phyloP scores from a whole-genome alignment of 35 echinoderm and acorn worm genomes.

The Ophioderma brevispina region DNA sequence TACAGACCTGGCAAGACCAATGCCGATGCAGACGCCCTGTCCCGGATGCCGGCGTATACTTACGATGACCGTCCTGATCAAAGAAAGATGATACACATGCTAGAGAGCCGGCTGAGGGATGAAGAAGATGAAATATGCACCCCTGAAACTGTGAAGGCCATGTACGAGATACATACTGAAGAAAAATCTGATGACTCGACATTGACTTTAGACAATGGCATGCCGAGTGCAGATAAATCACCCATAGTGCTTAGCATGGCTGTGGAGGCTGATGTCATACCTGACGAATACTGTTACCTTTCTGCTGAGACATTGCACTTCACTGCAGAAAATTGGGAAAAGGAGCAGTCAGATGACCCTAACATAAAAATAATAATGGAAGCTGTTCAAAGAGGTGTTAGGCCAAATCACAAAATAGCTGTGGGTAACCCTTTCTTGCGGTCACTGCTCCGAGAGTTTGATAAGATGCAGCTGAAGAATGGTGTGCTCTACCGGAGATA shows the following conservation, averaged over 20 bases:
- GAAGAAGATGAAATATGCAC: neutral
- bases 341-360: neutral
- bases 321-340: neutral
- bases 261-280: neutral
- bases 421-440: neutral
- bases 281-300: neutral
- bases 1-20: slow-evolving; percentile 31
- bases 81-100: neutral
- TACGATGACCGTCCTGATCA: neutral
- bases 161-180: neutral
- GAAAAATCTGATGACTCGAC: neutral
- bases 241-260: neutral
- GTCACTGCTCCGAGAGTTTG: slow-evolving; percentile 8
- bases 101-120: neutral
- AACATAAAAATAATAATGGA: neutral
- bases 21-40: slow-evolving; percentile 41
- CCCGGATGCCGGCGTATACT: neutral
- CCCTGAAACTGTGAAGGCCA: neutral
- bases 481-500: slow-evolving; percentile 32
- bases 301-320: neutral
- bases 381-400: neutral
- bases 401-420: neutral
- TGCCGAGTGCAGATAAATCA: neutral
- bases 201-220: neutral
- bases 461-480: slow-evolving; percentile 9